Conservation (phyloP, 2,797 vertebrate genomes). For the Peromyscus melanophrys region DNA sequence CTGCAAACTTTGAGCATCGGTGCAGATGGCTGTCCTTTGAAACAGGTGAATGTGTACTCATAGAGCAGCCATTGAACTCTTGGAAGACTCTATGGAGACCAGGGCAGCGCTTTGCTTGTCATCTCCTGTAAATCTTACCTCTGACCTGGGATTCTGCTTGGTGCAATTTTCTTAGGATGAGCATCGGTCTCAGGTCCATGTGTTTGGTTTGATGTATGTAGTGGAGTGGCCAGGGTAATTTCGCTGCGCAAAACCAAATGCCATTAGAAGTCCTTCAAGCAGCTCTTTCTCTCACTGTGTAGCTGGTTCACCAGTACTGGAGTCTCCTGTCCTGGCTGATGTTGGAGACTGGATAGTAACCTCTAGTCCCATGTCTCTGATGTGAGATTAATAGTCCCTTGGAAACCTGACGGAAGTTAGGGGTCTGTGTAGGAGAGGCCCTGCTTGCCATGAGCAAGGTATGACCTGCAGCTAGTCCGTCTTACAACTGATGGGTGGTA, state of each 20-base stretch:
- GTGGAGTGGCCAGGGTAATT: neutral
- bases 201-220: neutral
- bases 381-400: neutral
- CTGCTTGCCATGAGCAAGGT: fast-evolving
- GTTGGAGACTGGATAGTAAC: neutral
- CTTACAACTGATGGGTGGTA: neutral
- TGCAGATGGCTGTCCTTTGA: constrained; percentile 15
- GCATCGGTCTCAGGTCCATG: too few species aligned
- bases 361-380: neutral
- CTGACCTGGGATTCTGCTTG: neutral
- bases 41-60: too few species aligned
- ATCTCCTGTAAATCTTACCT: constrained; percentile 1
- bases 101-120: neutral
- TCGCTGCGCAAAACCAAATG: neutral
- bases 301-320: neutral
- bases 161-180: neutral
- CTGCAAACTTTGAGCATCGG: neutral
- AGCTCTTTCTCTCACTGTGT: neutral
- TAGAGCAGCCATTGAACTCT: neutral
- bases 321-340: neutral
- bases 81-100: neutral
- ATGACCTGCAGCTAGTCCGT: neutral
- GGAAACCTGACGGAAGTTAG: neutral
- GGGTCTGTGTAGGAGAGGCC: neutral
- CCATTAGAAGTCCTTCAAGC: neutral